Conservation (phyloP, 2,888 invertebrate genomes). For the Rhagophthalmus giganteus region DNA sequence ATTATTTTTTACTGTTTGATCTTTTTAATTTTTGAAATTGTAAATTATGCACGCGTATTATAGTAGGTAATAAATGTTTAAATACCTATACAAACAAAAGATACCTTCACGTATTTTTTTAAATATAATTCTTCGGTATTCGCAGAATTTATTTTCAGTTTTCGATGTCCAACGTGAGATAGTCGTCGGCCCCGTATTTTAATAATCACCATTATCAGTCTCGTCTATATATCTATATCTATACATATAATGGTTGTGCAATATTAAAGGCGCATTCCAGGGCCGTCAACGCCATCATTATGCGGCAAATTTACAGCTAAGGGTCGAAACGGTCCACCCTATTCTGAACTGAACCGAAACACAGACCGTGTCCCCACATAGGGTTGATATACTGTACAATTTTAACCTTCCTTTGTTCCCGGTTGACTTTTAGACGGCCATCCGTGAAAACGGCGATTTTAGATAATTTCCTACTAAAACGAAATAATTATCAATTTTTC, state of each 20-base stretch:
- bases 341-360: conserved; percentile 19
- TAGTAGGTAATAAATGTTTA: too few relatives aligned
- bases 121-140: too few relatives aligned
- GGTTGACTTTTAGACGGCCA: conserved; percentile 6
- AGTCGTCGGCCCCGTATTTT: too few relatives aligned
- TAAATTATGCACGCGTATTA: too few relatives aligned
- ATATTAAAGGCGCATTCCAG: conserved; percentile 49
- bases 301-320: conserved; percentile 50
- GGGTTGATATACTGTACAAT: conserved; percentile 21
- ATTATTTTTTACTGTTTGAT: too few relatives aligned
- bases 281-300: conserved; percentile 50
- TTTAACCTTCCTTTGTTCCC: conserved; percentile 23
- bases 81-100: too few relatives aligned
- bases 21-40: too few relatives aligned
- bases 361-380: conserved; percentile 13
- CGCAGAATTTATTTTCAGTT: conserved; percentile 5
- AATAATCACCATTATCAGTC: conserved; percentile 19
- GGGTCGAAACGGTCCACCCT: conserved; percentile 25
- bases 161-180: not conserved
- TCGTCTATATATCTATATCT: conserved; percentile 38
- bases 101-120: too few relatives aligned
- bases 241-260: conserved; percentile 35
- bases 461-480: not conserved
- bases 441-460: conserved; percentile 4
- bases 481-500: not conserved